Base-by-base conservation (phyloP, 2,113 vertebrate species). In the Camelus bactrianus region DNA sequence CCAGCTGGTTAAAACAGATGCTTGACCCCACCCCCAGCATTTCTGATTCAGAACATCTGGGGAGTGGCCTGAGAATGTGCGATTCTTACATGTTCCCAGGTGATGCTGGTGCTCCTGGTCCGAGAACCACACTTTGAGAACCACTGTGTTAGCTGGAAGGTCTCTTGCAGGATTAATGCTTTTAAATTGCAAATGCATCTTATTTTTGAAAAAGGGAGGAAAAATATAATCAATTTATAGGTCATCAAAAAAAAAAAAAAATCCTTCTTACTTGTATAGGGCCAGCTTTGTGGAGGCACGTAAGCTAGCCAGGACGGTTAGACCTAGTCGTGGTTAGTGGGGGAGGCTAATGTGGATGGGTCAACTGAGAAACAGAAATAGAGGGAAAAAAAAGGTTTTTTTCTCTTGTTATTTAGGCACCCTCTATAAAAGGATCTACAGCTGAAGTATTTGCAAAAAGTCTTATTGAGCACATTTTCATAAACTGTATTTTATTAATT, bases 401-500 rank as follows among this genome's bases (percentile, higher is more conserved):
- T 28, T 17, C 26, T 50, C 26, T 75, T 84, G 6, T 81, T 89
- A 86, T 67, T 89, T 93, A 92, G 88, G 15, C 14, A 95, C 5
- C 75, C 5, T 48, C 50, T 26, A 50, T 35, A 38, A 84, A 80
- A 89, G 20, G 84, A 77, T n/a, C 75, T 95, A 64, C 26, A 30
- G 73, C 70, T 62, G 24, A 94, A 86, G 64, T 88, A 75, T 38
- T 17, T 67, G 10, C 15, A 17, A 56, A 77, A 92, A 65, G 22
- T 86, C 35, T 56, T 93, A 65, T 3, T 52, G 79, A 92, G 9
- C 73, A 75, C 24, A 52, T 95, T 82, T 88, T 91, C 50, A 89
- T 81, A 79, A 97, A 81, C 10, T 62, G 32, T 83, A 84, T 48
- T 95, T 89, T 93, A 65, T 70, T 28, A 95, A 54, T 82, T 85